Percentiles rank a stretch among this genome's conserved stretches.
These are phyloP conservation scores for Drosophila mettleri DNA, from an alignment of 2,888 invertebrate genomes.

Conservation along the genomic window DNA sequence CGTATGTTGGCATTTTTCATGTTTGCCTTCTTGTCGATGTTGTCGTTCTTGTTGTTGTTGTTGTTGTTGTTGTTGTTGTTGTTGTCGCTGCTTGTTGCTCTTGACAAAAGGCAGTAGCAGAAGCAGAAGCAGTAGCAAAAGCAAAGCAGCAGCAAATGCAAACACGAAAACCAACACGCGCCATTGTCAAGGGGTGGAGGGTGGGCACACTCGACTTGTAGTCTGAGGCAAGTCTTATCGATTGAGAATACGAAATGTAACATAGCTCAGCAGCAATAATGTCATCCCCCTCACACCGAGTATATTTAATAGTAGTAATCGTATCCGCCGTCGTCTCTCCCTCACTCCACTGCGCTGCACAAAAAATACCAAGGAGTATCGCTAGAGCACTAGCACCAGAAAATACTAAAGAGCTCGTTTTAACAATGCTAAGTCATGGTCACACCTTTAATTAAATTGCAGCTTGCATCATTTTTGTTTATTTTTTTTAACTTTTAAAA, in stretches of 20 bases:
- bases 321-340: conserved; percentile 5
- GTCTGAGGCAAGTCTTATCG: conserved; percentile 56
- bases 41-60: conserved; percentile 32
- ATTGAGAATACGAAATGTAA: conserved; percentile 70
- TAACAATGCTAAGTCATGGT: background rate
- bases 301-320: conserved; percentile 8
- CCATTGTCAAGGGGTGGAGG: conserved; percentile 53
- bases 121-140: conserved; percentile 54
- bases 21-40: conserved; percentile 75
- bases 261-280: conserved; percentile 56
- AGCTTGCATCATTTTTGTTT: too few relatives aligned
- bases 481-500: background rate
- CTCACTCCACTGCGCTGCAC: background rate
- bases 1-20: conserved; percentile 81
- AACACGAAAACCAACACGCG: conserved; percentile 71
- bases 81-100: conserved; percentile 68
- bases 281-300: conserved; percentile 30
- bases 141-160: conserved; percentile 64
- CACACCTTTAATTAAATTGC: conserved; percentile 6
- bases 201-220: conserved; percentile 24
- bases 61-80: conserved; percentile 28
- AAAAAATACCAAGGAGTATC: too few relatives aligned
- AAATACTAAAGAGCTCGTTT: background rate
- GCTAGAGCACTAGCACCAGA: background rate
- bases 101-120: conserved; percentile 66